Evolutionary conservation across 92 coral and sea anemone species (phyloP), one percentile per base, ranked within the genome.

Genomic region (Epizoanthus illoricatus): DNA sequence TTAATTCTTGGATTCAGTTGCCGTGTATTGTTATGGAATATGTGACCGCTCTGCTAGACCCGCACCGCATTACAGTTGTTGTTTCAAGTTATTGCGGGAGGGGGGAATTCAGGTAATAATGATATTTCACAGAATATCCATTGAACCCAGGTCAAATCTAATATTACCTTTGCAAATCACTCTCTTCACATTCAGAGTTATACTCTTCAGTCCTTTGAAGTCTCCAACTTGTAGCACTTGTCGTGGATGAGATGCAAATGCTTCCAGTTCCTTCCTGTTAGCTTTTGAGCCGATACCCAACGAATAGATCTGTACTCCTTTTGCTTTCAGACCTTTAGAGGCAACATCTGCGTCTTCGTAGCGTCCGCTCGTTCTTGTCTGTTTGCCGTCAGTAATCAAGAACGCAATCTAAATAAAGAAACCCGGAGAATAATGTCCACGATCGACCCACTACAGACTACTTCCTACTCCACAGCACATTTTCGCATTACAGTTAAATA

Each of bases 261-360:
- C 60, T 42, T 19, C 28, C 5, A 76, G 81, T 61, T 61, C 81
- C 4, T 62, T 76, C 64, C 70, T 61, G 60, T 76, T 42, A 6
- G 57, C 21, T 43, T 41, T 10, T 12, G 60, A 8, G 18, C 41
- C 60, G 43, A 76, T 63, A 12, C 81, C 81, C 13, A 76, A 58
- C 33, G 81, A 41, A 62, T 61, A 76, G 23, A 76, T 40, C 71
- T 62, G 42, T 5, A 76, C 81, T 62, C 81, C 81, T 40, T 76
- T 76, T 43, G 81, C 43, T 23, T 76, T 76, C 42, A 76, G 57
- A 11, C 81, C 81, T 62, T 76, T 76, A 76, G 81, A 57, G 24
- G 81, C 81, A 47, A 61, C 20, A 20, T 42, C 59, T n/a, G 81
- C 59, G 20, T 76, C 81, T 40, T 76, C 81, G 52, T 40, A 76